These are phyloP conservation scores for Dermatemys mawii DNA, from an alignment of 2,113 vertebrate genomes.

Conservation along the genomic window DNA sequence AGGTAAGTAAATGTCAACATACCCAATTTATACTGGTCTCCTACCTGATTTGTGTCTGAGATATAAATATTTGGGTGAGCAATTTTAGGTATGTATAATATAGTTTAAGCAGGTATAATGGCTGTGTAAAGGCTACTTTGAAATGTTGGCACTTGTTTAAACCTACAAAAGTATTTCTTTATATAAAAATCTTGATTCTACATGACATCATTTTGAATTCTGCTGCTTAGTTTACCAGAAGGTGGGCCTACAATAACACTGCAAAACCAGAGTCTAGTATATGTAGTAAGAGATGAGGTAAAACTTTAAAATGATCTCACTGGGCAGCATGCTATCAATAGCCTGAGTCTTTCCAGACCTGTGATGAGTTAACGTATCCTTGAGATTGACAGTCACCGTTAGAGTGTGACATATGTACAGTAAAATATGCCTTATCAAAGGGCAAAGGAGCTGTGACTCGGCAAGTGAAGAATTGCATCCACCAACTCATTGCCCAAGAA, in stretches of 20 bases:
- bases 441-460: neutral
- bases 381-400: neutral
- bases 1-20: neutral
- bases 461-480: neutral
- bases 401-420: neutral
- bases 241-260: neutral
- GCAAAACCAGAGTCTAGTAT: neutral
- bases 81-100: neutral
- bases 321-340: neutral
- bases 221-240: neutral
- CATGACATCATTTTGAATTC: neutral
- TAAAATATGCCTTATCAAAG: neutral
- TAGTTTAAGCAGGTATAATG: neutral
- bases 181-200: neutral
- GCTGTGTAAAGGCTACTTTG: neutral
- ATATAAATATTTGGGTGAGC: neutral
- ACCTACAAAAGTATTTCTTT: neutral
- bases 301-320: neutral
- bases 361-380: neutral
- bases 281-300: neutral
- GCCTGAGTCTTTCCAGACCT: rapidly evolving
- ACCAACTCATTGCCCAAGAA: neutral
- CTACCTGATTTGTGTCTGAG: neutral
- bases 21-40: neutral
- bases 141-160: neutral